These are phyloP conservation scores for Hemaris fuciformis DNA, from an alignment of 2,888 invertebrate genomes.

Conservation along the genomic window DNA sequence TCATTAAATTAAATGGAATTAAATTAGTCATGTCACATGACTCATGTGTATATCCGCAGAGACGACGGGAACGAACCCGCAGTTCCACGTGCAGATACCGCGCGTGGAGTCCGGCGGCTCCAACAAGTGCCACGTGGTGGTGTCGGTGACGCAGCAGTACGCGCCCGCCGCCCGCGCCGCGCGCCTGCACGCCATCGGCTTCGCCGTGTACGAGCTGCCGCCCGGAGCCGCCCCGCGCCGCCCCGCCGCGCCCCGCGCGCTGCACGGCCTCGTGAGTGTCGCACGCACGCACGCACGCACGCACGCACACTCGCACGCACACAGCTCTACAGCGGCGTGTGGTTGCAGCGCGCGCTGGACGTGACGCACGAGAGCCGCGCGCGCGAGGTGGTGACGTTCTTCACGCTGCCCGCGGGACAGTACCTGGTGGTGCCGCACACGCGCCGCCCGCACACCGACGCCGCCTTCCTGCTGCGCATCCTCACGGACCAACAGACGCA, in stretches of 20 bases:
- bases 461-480: constrained; percentile 86
- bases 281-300: constrained; percentile 28
- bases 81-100: constrained; percentile 87
- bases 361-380: constrained; percentile 83
- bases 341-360: constrained; percentile 82
- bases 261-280: constrained; percentile 85
- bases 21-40: too few species aligned
- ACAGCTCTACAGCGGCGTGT: constrained; percentile 50
- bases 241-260: constrained; percentile 66
- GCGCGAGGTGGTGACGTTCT: constrained; percentile 84
- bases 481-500: constrained; percentile 87
- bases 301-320: constrained; percentile 74
- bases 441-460: constrained; percentile 84
- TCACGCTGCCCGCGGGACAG: constrained; percentile 87
- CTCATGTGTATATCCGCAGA: constrained; percentile 65
- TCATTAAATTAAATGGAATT: too few species aligned
- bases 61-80: constrained; percentile 86
- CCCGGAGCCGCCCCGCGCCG: constrained; percentile 56
- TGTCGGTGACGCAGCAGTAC: constrained; percentile 86
- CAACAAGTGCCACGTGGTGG: constrained; percentile 86
- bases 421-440: constrained; percentile 89
- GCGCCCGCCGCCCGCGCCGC: constrained; percentile 64
- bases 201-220: constrained; percentile 87
- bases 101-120: constrained; percentile 59
- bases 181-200: constrained; percentile 84